Conservation (phyloP, 2,888 invertebrate species). For the Clitarchus hookeri region DNA sequence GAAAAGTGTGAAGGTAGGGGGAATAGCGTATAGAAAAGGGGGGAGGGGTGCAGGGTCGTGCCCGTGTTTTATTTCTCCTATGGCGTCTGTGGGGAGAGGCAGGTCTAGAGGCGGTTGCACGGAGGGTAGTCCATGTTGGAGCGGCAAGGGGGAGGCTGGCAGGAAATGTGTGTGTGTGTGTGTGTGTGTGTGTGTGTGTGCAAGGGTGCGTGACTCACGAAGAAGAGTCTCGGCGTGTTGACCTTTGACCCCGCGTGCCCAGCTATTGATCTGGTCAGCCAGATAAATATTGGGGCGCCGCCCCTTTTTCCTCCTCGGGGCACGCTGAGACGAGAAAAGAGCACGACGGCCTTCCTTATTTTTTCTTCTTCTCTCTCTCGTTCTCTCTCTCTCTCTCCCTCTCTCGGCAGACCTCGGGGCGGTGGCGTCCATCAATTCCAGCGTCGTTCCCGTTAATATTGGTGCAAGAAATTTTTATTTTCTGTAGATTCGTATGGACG, state of each 20-base stretch:
- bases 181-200: neutral
- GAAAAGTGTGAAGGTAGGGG: no score
- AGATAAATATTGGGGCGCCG: neutral
- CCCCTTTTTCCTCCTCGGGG: neutral
- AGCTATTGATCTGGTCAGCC: constrained; percentile 14
- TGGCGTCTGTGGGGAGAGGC: neutral
- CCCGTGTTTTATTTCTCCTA: neutral
- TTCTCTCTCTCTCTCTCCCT: neutral
- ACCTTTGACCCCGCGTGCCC: constrained; percentile 14
- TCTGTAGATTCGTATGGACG: no score
- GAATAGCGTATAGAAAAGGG: no score
- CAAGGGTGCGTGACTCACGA: constrained; percentile 14
- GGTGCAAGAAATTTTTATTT: neutral
- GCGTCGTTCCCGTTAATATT: neutral
- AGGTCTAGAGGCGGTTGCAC: neutral
- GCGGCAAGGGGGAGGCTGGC: neutral
- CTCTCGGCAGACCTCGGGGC: neutral
- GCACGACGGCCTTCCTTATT: neutral
- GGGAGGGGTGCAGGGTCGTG: no score
- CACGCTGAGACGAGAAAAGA: neutral
- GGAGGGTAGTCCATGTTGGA: neutral
- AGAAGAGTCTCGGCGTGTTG: constrained; percentile 14
- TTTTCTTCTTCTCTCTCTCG: neutral
- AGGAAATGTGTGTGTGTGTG: neutral
- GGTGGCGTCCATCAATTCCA: neutral